Evolutionary conservation across 2,888 invertebrate species (phyloP).

Genomic region (Mesochorus sp.): DNA sequence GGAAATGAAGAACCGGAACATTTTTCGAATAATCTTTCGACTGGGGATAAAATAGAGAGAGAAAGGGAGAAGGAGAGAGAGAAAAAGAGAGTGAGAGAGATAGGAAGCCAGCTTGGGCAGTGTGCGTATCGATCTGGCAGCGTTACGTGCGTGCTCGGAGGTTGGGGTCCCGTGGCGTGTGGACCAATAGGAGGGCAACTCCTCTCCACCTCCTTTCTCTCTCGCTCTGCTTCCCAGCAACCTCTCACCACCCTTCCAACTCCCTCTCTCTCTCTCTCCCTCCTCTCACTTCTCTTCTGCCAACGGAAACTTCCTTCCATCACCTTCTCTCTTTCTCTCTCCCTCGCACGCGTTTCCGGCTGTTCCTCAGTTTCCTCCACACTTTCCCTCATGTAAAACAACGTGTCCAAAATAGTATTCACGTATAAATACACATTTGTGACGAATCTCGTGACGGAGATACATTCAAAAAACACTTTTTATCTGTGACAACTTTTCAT

Average conservation of each 20-base stretch:
- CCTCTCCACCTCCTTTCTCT: conserved; percentile 69
- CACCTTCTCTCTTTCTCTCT: conserved; percentile 55
- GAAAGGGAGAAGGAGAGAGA: conserved; percentile 16
- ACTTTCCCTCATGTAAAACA: not conserved
- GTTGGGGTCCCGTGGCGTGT: conserved; percentile 76
- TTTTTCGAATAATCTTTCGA: not conserved
- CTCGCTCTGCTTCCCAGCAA: conserved; percentile 25
- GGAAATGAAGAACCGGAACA: not conserved
- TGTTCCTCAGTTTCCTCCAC: conserved; percentile 14
- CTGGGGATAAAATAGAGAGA: not conserved
- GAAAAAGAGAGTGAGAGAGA: conserved; percentile 24
- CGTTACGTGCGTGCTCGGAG: conserved; percentile 80
- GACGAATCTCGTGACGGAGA: not conserved
- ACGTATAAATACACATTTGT: not conserved
- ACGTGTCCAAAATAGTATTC: conserved; percentile 11
- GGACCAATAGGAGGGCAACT: conserved; percentile 81
- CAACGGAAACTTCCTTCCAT: conserved; percentile 31
- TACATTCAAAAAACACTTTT: not conserved
- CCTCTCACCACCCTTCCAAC: conserved; percentile 57
- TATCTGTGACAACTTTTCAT: not conserved
- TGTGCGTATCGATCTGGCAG: conserved; percentile 82
- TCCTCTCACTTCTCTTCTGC: conserved; percentile 53
- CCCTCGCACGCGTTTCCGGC: conserved; percentile 23
- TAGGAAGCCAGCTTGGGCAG: conserved; percentile 77
- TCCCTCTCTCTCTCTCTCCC: conserved; percentile 46